Percentiles rank a stretch among this genome's conserved stretches.
Conservation (phyloP, 2,113 vertebrate species). For the Hippocampus zosterae region DNA sequence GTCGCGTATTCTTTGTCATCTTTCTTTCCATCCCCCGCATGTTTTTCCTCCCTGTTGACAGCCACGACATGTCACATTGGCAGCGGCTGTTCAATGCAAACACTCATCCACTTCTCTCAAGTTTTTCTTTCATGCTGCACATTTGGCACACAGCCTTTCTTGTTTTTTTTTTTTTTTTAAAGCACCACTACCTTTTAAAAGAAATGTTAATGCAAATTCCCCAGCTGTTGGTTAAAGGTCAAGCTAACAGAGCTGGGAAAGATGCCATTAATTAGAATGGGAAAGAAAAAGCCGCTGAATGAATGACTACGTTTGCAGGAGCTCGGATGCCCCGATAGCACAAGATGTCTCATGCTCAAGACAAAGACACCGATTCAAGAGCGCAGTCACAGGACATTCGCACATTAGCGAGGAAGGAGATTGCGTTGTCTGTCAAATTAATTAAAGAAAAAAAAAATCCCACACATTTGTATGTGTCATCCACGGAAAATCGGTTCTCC, state of each 20-base stretch:
- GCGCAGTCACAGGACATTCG: conserved; percentile 50
- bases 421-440: conserved; percentile 4
- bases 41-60: conserved; percentile 1
- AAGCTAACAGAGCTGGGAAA: conserved; percentile 11
- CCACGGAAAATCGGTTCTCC: neutral
- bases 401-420: conserved; percentile 36
- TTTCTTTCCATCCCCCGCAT: conserved; percentile 28
- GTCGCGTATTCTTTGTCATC: conserved; percentile 30
- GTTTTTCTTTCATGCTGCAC: conserved; percentile 1
- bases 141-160: neutral
- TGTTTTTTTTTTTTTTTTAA: neutral
- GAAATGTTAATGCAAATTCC: neutral
- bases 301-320: conserved; percentile 60
- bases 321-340: conserved; percentile 53
- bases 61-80: conserved; percentile 14
- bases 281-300: conserved; percentile 24
- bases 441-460: neutral
- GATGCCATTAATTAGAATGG: conserved; percentile 19
- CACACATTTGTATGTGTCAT: neutral
- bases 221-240: neutral
- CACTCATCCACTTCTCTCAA: neutral
- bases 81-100: conserved; percentile 2
- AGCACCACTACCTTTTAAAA: neutral
- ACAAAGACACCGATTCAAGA: conserved; percentile 62
- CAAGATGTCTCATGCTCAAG: conserved; percentile 57